A percentile compares a stretch with the other conserved stretches of the same genome.
These are phyloP conservation scores for Pempheris klunzingeri DNA, from an alignment of 2,797 vertebrate genomes.

Conservation along the genomic window DNA sequence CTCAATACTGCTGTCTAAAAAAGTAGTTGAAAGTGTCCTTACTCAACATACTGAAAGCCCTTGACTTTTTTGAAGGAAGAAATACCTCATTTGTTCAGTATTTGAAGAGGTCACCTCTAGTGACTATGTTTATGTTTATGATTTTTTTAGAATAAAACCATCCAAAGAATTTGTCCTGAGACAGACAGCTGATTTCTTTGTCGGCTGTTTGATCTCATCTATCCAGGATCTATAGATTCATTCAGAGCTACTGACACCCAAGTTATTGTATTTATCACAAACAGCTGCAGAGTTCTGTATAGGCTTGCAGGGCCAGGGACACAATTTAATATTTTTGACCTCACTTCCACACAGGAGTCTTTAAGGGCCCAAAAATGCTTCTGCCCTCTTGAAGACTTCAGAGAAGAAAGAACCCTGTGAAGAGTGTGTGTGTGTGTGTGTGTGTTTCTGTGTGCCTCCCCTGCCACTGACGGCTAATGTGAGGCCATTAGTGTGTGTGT, in stretches of 20 bases:
- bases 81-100: neutral
- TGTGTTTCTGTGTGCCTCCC: constrained; percentile 47
- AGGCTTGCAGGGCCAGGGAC: neutral
- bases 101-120: constrained; percentile 10
- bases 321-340: constrained; percentile 41
- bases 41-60: neutral
- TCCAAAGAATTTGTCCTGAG: constrained; percentile 9
- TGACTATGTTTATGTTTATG: neutral
- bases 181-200: neutral
- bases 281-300: neutral
- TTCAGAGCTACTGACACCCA: neutral
- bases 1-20: neutral
- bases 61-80: neutral
- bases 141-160: constrained; percentile 12
- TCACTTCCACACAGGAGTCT: constrained; percentile 38
- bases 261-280: neutral
- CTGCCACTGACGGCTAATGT: constrained; percentile 69
- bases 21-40: neutral
- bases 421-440: constrained; percentile 39
- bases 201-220: constrained; percentile 8
- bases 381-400: constrained; percentile 71
- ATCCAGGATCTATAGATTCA: neutral
- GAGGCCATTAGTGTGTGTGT: constrained; percentile 79
- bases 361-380: constrained; percentile 35
- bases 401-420: constrained; percentile 61